Percentiles rank a stretch among this genome's conserved stretches.
Evolutionary conservation across 2,113 vertebrate species (phyloP).

Genomic region (Saguinus imperator): DNA sequence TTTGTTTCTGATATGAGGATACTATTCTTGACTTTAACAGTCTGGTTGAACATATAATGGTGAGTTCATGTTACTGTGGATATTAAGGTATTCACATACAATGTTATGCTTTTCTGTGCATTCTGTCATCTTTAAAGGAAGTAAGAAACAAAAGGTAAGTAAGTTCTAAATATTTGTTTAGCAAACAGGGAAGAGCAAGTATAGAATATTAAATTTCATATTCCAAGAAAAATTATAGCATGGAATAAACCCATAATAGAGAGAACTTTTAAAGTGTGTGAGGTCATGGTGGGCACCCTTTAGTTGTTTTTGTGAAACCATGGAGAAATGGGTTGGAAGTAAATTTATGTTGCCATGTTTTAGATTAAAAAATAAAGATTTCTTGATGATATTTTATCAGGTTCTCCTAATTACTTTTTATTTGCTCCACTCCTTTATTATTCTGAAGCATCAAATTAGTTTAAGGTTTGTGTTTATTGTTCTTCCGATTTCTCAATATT

Average conservation of each 20-base stretch:
- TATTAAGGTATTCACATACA: background rate
- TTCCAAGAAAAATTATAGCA: background rate
- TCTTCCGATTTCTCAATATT: background rate
- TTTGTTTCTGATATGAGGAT: background rate
- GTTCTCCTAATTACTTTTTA: background rate
- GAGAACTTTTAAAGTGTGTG: background rate
- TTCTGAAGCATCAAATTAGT: constrained; percentile 9
- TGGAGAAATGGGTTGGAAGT: background rate
- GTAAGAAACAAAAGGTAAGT: background rate
- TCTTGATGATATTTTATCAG: background rate
- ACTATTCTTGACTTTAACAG: background rate
- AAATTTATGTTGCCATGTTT: background rate
- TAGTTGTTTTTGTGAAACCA: background rate
- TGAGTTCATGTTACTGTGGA: background rate
- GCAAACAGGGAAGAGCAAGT: background rate
- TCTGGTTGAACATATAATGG: background rate
- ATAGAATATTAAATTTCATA: background rate
- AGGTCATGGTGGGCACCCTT: accelerated
- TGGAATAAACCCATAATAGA: background rate
- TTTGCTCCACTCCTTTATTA: background rate
- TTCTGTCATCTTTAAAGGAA: background rate
- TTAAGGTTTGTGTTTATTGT: background rate
- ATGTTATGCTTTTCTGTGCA: background rate
- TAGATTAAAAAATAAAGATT: constrained; percentile 32
- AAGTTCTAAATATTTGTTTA: background rate